Conservation (phyloP, 2,113 vertebrate species). For the Hyaena hyaena region DNA sequence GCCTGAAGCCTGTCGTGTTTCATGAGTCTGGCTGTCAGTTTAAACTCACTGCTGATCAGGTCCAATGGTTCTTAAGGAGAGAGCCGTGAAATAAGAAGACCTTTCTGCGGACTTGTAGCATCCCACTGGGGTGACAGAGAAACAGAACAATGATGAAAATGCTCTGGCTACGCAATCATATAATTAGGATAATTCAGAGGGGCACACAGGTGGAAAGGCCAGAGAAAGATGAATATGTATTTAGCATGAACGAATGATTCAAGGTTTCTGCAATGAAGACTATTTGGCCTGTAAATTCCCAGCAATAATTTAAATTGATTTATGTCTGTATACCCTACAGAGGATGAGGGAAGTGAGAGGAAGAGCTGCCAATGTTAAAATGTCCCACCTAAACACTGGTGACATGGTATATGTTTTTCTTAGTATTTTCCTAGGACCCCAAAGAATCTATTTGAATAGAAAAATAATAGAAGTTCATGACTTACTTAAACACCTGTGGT, state of each 20-base stretch:
- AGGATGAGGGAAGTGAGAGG: not conserved
- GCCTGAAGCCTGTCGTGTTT: accelerated
- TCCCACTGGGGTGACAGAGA: too few species aligned
- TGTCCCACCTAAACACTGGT: not conserved
- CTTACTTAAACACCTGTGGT: conserved; percentile 62
- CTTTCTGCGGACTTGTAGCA: not conserved
- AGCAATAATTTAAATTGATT: not conserved
- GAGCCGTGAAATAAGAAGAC: not conserved
- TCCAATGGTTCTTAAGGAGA: not conserved
- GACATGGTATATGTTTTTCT: not conserved
- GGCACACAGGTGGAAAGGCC: not conserved
- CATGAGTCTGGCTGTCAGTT: not conserved
- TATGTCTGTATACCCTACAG: not conserved
- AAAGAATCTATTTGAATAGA: conserved; percentile 50
- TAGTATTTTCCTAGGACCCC: conserved; percentile 32
- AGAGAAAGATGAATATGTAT: not conserved
- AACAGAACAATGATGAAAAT: not conserved
- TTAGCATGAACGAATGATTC: not conserved
- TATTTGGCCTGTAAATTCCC: not conserved
- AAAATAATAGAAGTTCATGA: conserved; percentile 53
- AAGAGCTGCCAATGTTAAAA: not conserved
- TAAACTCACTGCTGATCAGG: not conserved
- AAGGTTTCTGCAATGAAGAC: not conserved
- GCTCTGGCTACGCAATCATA: accelerated
- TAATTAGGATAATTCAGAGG: not conserved